These are phyloP conservation scores for Hestina assimilis DNA, from an alignment of 1,140 invertebrate species.

Conservation along the genomic window DNA sequence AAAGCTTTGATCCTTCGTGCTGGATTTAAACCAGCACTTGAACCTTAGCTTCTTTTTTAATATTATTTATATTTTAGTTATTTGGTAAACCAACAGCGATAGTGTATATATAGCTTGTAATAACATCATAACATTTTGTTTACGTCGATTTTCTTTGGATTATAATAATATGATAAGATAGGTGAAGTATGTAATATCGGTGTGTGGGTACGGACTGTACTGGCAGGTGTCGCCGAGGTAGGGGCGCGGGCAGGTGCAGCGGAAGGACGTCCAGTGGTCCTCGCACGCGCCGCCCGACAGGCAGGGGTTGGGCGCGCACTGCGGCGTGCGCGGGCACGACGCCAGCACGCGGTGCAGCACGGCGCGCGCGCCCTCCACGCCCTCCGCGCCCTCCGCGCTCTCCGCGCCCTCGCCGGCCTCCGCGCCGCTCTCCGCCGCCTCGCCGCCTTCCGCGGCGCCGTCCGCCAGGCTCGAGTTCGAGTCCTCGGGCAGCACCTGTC, in stretches of 20 bases:
- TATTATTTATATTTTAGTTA: no score
- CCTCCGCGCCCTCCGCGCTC: constrained; percentile 16
- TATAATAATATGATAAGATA: no score
- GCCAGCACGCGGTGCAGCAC: constrained; percentile 73
- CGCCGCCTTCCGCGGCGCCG: constrained; percentile 10
- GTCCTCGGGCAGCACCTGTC: constrained; percentile 44
- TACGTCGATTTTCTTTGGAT: no score
- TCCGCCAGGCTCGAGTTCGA: constrained; percentile 19
- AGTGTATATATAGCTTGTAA: no score
- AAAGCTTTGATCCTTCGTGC: no score
- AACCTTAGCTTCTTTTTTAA: no score
- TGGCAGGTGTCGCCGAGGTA: constrained; percentile 92
- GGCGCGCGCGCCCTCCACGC: constrained; percentile 25
- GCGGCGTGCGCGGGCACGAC: constrained; percentile 87
- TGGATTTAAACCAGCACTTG: no score
- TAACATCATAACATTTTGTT: no score
- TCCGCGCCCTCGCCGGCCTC: constrained; percentile 16
- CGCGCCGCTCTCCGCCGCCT: constrained; percentile 9
- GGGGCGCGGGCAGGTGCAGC: constrained; percentile 91
- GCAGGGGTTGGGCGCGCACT: constrained; percentile 93
- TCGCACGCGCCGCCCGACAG: constrained; percentile 90
- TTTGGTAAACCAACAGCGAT: no score
- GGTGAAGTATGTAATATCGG: no score
- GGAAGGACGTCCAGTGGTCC: constrained; percentile 93
- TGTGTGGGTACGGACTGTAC: constrained; percentile 81